Base-by-base conservation (phyloP, 2,797 vertebrate genomes). In the Sebastes goodei region DNA sequence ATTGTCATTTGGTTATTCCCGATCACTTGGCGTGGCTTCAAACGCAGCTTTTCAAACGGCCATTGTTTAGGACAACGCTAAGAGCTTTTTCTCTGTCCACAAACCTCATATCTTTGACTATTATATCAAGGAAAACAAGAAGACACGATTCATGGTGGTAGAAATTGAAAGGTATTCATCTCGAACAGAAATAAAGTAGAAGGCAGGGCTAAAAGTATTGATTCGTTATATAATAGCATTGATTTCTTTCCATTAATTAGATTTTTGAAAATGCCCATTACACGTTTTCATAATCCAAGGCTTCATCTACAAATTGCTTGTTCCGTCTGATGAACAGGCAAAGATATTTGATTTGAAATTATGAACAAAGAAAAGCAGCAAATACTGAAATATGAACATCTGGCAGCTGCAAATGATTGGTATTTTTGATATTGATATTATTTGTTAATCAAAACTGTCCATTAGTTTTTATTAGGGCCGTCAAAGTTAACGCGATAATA, bases 1-100 rank as follows among this genome's bases (percentile, higher is more conserved):
- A 94, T 93, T 92, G 92, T 93, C 89, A 92, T 92, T 90, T 89
- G 86, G 94, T 90, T 92, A 88, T 94, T 93, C 86, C 91, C 91
- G 88, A 96, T 95, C 94, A 93, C 87, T 94, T 91, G 90, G 89
- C 87, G 71, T 78, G 83, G 88, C 89, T 89, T 94, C 86, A 93
- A 90, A 89, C 74, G 15, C 86, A 80, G 71, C 86, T 73, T 92
- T 90, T 90, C 82, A 88, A 81, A 86, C 49, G 56, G 55, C 74
- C 49, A 72, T 90, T 94, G 90, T 93, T 88, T 83, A 42, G 87
- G 68, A 86, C 78, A 74, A 81, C 75, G 81, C 81, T 71, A 7
- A 68, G 82, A 78, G 72, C 63, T 80, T 83, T 85, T 87, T 82
- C 49, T 20, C 25, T 81, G 84, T 76, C 74, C 62, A 83, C 66